phyloP scores from a whole-genome alignment of 2,113 vertebrate species.

The Ciconia maguari region DNA sequence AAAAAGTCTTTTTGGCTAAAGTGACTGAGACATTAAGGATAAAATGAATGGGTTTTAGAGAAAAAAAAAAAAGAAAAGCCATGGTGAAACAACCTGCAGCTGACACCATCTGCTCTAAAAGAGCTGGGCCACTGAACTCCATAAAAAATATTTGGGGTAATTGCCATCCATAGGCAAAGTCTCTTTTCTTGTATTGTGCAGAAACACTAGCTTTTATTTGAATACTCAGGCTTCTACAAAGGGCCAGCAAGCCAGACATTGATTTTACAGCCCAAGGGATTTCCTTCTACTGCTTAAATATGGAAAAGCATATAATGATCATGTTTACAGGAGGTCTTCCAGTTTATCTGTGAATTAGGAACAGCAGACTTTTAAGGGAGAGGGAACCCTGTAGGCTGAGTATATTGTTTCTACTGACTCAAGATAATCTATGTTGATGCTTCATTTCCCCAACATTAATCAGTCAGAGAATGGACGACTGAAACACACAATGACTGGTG shows the following conservation, averaged over 20 bases:
- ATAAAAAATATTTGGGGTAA: not conserved
- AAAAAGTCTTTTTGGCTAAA: not conserved
- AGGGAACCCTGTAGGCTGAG: not conserved
- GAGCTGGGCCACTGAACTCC: not conserved
- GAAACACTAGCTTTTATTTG: not conserved
- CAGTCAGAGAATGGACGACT: not conserved
- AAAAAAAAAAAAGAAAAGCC: not conserved
- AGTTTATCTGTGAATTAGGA: not conserved
- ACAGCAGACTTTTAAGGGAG: not conserved
- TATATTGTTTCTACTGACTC: not conserved
- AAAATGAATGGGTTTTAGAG: not conserved
- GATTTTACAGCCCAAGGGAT: not conserved
- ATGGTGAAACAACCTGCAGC: not conserved
- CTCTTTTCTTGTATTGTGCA: not conserved
- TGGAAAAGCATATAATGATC: not conserved
- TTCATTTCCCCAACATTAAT: not conserved
- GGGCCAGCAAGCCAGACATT: not conserved
- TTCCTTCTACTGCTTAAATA: not conserved
- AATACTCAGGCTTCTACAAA: not conserved
- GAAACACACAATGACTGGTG: not conserved
- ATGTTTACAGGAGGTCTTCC: not conserved
- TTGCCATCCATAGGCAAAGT: not conserved
- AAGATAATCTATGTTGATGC: not conserved
- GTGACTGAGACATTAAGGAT: not conserved
- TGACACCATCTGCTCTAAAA: not conserved